These are phyloP conservation scores for Ascaphus truei DNA, from an alignment of 2,113 vertebrate genomes.

Conservation along the genomic window DNA sequence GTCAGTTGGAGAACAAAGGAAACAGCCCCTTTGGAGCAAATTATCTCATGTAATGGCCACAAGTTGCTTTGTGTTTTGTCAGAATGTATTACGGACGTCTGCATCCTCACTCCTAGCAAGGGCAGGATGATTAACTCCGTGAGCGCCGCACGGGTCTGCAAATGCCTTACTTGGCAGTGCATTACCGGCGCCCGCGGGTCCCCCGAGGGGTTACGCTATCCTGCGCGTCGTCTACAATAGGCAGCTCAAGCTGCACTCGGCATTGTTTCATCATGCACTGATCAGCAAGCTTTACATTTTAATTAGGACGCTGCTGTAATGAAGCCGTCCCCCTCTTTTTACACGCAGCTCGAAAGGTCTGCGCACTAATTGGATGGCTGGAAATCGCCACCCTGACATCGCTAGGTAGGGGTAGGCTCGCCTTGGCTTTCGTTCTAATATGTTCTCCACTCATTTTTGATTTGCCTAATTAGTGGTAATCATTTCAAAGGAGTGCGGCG, in stretches of 20 bases:
- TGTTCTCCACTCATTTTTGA: slow-evolving; percentile 56
- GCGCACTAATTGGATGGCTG: slow-evolving; percentile 68
- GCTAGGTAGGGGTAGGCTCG: slow-evolving; percentile 50
- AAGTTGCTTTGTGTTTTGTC: slow-evolving; percentile 40
- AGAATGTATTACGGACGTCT: slow-evolving; percentile 34
- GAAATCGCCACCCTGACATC: slow-evolving; percentile 58
- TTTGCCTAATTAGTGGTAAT: slow-evolving; percentile 70
- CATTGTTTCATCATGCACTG: slow-evolving; percentile 67
- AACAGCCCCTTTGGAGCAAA: slow-evolving; percentile 47
- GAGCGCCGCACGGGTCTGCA: neutral
- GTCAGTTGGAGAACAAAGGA: slow-evolving; percentile 48
- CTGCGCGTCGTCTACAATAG: slow-evolving; percentile 41
- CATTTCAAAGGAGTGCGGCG: slow-evolving; percentile 57
- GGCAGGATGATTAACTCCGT: neutral
- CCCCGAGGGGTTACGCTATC: slow-evolving; percentile 44
- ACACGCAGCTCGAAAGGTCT: slow-evolving; percentile 51
- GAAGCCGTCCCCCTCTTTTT: slow-evolving; percentile 50
- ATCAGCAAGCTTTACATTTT: slow-evolving; percentile 74
- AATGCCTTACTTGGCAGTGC: neutral
- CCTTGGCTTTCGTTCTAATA: slow-evolving; percentile 48
- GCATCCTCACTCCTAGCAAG: slow-evolving; percentile 42
- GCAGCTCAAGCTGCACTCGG: slow-evolving; percentile 49
- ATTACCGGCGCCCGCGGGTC: neutral
- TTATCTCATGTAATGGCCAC: slow-evolving; percentile 52
- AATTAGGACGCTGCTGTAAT: slow-evolving; percentile 64